phyloP scores from a whole-genome alignment of 35 echinoderm and acorn worm species.

The Heliocidaris tuberculata region DNA sequence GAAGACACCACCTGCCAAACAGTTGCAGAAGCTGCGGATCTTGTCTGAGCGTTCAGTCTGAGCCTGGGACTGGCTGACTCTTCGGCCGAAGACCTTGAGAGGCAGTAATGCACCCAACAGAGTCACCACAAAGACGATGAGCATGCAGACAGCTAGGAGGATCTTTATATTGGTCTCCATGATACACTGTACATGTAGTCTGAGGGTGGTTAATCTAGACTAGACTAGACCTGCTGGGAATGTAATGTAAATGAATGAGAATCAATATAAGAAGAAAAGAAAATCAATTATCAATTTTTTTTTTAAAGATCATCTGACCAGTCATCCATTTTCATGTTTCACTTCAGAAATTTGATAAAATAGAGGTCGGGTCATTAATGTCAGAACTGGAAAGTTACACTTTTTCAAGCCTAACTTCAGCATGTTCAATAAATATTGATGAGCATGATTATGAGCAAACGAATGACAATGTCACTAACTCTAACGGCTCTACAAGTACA shows the following conservation, averaged over 20 bases:
- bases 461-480: no score
- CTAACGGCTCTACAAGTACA: no score
- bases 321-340: no score
- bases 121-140: conserved; percentile 72
- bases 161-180: conserved; percentile 52
- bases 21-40: conserved; percentile 84
- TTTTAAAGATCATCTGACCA: no score
- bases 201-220: neutral
- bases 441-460: no score
- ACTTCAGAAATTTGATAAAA: no score
- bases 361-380: no score
- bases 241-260: neutral
- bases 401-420: no score
- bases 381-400: no score
- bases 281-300: no score
- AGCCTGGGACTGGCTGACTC: conserved; percentile 13
- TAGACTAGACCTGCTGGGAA: neutral
- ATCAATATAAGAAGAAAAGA: no score
- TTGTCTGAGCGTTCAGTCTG: conserved; percentile 51
- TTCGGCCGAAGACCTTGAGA: conserved; percentile 68
- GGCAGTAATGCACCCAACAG: conserved; percentile 77
- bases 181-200: neutral
- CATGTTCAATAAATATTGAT: no score
- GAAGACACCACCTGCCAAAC: conserved; percentile 93
- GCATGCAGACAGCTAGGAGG: conserved; percentile 68